Evolutionary conservation across 1,140 invertebrate species (phyloP).

Genomic region (Calephelis virginiensis): DNA sequence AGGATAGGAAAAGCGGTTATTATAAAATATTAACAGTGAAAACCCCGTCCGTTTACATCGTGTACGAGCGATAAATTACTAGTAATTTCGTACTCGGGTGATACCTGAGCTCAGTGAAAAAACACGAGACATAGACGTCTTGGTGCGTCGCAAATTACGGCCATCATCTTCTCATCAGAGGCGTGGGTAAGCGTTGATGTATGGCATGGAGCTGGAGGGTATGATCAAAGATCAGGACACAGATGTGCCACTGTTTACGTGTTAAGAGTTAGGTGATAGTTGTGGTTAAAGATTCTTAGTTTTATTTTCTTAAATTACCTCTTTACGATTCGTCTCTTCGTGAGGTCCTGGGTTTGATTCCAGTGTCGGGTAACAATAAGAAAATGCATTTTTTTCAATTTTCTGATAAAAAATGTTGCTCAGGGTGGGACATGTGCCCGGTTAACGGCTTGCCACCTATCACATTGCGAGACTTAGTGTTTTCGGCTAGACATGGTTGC

Average conservation of each 20-base stretch:
- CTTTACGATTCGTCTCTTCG: too few species aligned
- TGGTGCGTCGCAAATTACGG: slow-evolving; percentile 75
- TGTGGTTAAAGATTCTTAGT: too few species aligned
- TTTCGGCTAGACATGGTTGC: too few species aligned
- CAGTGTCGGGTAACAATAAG: too few species aligned
- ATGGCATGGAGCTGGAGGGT: slow-evolving; percentile 56
- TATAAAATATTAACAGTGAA: slow-evolving; percentile 59
- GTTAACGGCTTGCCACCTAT: too few species aligned
- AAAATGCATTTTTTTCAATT: too few species aligned
- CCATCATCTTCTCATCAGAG: slow-evolving; percentile 77
- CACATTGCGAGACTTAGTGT: too few species aligned
- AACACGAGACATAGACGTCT: slow-evolving; percentile 76
- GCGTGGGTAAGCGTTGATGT: slow-evolving; percentile 72
- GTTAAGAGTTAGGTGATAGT: too few species aligned
- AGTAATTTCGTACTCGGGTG: slow-evolving; percentile 71
- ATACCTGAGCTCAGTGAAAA: slow-evolving; percentile 74
- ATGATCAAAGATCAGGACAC: slow-evolving; percentile 39
- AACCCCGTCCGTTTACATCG: slow-evolving; percentile 30
- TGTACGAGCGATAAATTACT: slow-evolving; percentile 70
- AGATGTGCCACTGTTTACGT: slow-evolving; percentile 22
- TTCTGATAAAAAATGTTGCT: too few species aligned
- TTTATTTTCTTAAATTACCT: too few species aligned
- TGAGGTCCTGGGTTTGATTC: too few species aligned
- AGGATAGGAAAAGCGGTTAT: slow-evolving; percentile 2
- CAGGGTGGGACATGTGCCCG: too few species aligned